Conservation (phyloP, 1,140 invertebrate genomes). For the Sminthurinus signatus region DNA sequence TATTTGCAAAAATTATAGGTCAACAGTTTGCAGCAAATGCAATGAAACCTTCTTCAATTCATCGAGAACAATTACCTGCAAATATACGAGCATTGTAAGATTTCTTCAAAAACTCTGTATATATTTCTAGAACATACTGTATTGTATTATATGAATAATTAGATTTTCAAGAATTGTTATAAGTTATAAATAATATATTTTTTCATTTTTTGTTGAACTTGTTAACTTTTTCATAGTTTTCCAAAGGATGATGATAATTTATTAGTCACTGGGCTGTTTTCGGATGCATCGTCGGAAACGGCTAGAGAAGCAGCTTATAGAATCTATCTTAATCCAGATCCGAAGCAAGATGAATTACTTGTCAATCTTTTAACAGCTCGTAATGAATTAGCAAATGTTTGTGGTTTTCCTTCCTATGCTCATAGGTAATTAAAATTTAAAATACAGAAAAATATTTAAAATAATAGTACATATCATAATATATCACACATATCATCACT, state of each 20-base stretch:
- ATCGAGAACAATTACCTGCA: constrained; percentile 59
- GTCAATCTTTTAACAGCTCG: constrained; percentile 63
- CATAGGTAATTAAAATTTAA: too few species aligned
- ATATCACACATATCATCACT: too few species aligned
- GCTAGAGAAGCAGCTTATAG: constrained; percentile 85
- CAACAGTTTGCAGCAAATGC: constrained; percentile 77
- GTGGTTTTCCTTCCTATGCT: constrained; percentile 80
- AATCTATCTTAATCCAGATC: constrained; percentile 73
- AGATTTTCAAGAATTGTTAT: too few species aligned
- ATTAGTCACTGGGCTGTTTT: constrained; percentile 67
- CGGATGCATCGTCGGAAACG: constrained; percentile 68
- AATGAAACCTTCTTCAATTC: constrained; percentile 58
- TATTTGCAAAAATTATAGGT: too few species aligned
- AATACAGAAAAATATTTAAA: too few species aligned
- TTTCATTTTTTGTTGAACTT: constrained; percentile 32
- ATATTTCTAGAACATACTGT: too few species aligned
- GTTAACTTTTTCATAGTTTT: constrained; percentile 55
- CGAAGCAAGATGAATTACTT: constrained; percentile 68
- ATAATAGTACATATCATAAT: too few species aligned
- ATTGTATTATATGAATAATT: too few species aligned
- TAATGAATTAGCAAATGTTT: constrained; percentile 69
- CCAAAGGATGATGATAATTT: constrained; percentile 62
- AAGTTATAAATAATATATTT: too few species aligned
- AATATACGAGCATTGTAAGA: constrained; percentile 68
- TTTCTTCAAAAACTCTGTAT: too few species aligned